These are phyloP conservation scores for Mylabris sibirica DNA, from an alignment of 2,888 invertebrate genomes.

Conservation along the genomic window DNA sequence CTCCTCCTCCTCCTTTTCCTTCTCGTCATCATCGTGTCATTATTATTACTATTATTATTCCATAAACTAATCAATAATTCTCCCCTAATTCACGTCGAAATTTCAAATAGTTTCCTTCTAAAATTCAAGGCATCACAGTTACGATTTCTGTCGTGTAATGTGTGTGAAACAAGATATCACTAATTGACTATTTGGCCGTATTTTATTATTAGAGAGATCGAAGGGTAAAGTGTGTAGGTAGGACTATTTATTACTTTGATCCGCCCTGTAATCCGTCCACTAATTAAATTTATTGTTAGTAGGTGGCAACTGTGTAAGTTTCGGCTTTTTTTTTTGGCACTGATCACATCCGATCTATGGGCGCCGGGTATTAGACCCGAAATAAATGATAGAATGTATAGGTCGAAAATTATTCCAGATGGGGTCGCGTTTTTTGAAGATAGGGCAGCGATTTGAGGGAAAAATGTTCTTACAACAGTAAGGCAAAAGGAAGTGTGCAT, in stretches of 20 bases:
- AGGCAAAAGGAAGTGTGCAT: too few relatives aligned
- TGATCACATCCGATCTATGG: too few relatives aligned
- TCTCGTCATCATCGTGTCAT: background rate
- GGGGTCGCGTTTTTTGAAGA: too few relatives aligned
- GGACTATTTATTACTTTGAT: constrained; percentile 14
- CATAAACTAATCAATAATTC: background rate
- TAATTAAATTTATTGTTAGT: constrained; percentile 9
- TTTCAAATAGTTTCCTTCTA: background rate
- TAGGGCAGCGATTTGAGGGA: too few relatives aligned
- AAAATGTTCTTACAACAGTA: too few relatives aligned
- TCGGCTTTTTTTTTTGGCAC: too few relatives aligned
- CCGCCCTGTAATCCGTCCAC: constrained; percentile 2
- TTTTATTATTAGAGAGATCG: background rate
- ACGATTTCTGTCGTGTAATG: background rate
- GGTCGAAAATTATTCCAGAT: too few relatives aligned
- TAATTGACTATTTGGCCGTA: background rate
- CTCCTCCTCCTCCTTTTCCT: background rate
- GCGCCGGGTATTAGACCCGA: too few relatives aligned
- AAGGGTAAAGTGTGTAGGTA: background rate
- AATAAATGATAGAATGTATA: too few relatives aligned
- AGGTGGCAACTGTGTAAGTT: background rate
- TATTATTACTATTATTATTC: background rate
- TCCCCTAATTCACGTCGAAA: too few relatives aligned
- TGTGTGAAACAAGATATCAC: constrained; percentile 5
- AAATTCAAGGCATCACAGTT: background rate